These are phyloP conservation scores for Chloropsis cyanopogon DNA, from an alignment of 2,113 vertebrate species.

Conservation along the genomic window DNA sequence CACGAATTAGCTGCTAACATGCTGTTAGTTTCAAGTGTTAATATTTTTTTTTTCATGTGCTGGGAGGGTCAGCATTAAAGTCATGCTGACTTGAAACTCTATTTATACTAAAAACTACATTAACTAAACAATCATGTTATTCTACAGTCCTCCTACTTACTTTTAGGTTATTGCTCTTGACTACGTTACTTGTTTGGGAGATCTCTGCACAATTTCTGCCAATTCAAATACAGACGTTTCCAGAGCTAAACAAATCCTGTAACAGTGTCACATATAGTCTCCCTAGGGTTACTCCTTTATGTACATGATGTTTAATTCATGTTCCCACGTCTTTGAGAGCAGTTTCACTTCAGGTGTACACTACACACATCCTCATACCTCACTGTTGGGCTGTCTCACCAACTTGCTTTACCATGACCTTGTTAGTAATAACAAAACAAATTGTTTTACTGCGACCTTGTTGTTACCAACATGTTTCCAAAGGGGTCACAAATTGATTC, in stretches of 20 bases:
- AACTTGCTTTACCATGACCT: not conserved
- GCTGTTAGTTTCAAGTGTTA: constrained; percentile 58
- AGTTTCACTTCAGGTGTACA: not conserved
- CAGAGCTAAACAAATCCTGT: constrained; percentile 9
- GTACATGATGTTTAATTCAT: not conserved
- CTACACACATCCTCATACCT: not conserved
- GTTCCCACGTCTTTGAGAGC: not conserved
- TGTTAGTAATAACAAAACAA: not conserved
- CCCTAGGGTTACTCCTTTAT: not conserved
- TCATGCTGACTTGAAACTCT: constrained; percentile 35
- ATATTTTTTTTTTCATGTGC: constrained; percentile 31
- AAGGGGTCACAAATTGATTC: not conserved
- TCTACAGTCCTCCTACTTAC: constrained; percentile 41
- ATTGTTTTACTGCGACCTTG: not conserved
- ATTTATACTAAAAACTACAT: constrained; percentile 35
- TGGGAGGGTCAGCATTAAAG: constrained; percentile 47
- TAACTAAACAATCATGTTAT: constrained; percentile 46
- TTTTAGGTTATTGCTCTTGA: constrained; percentile 44
- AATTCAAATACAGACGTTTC: constrained; percentile 3
- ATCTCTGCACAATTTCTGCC: not conserved
- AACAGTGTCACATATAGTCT: not conserved
- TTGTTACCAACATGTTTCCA: not conserved
- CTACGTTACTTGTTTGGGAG: constrained; percentile 23
- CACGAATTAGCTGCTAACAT: constrained; percentile 63
- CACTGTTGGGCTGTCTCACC: not conserved